Conservation (phyloP, 2,888 invertebrate genomes). For the Anarsia innoxiella region DNA sequence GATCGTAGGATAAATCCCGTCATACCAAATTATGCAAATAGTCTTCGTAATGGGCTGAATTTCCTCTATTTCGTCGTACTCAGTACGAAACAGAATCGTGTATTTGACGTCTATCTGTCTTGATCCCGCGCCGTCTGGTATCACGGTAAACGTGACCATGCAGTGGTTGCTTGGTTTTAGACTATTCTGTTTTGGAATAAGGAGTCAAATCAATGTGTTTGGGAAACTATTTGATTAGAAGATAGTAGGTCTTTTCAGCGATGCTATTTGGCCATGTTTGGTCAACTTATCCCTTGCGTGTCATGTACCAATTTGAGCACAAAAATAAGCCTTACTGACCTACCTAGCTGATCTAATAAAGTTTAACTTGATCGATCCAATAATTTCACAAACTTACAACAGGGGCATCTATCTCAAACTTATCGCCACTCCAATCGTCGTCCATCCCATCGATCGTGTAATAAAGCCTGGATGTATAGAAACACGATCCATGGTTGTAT, state of each 20-base stretch:
- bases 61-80: slow-evolving; percentile 51
- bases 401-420: slow-evolving; percentile 45
- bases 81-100: slow-evolving; percentile 52
- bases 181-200: no score
- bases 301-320: no score
- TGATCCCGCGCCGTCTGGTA: slow-evolving; percentile 53
- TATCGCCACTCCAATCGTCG: slow-evolving; percentile 48
- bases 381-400: slow-evolving; percentile 52
- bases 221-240: no score
- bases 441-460: slow-evolving; percentile 48
- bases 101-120: slow-evolving; percentile 51
- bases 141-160: slow-evolving; percentile 43
- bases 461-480: slow-evolving; percentile 53
- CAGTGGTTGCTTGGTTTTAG: slow-evolving; percentile 54
- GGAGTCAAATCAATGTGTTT: no score
- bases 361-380: no score
- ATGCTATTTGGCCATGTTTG: no score
- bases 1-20: slow-evolving; percentile 61
- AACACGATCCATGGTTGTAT: slow-evolving; percentile 56
- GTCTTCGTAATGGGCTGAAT: slow-evolving; percentile 51
- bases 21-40: slow-evolving; percentile 60
- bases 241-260: no score
- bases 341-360: no score
- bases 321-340: no score
- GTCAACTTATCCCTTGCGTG: no score